Percentiles rank a stretch among this genome's conserved stretches.
These are phyloP conservation scores for Dromius quadrimaculatus DNA, from an alignment of 2,888 invertebrate species.

Conservation along the genomic window DNA sequence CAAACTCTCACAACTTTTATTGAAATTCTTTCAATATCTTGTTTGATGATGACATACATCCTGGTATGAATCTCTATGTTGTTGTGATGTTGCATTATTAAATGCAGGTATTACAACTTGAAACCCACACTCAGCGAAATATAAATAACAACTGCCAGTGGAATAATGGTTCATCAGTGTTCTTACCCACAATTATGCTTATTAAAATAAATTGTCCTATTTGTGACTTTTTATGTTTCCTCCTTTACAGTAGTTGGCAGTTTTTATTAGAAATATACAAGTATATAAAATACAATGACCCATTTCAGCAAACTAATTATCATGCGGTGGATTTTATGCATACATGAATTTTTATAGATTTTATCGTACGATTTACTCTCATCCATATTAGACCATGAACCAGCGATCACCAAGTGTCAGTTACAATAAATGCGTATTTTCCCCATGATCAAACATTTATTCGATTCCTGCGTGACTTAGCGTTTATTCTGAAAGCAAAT, in stretches of 20 bases:
- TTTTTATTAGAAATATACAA: not conserved
- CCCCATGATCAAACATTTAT: no score
- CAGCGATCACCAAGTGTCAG: no score
- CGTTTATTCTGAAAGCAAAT: not conserved
- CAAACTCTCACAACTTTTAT: constrained; percentile 26
- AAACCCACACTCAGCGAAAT: not conserved
- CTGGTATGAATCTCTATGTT: constrained; percentile 13
- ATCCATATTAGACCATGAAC: no score
- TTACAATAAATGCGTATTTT: no score
- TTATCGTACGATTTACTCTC: no score
- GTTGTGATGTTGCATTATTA: constrained; percentile 21
- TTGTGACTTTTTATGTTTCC: constrained; percentile 18
- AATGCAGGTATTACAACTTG: constrained; percentile 13
- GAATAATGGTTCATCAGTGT: not conserved
- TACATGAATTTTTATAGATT: not conserved
- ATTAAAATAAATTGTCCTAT: constrained; percentile 12
- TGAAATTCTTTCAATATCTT: constrained; percentile 25
- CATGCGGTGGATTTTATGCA: not conserved
- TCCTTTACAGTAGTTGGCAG: constrained; percentile 1
- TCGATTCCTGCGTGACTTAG: no score
- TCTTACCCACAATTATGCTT: not conserved
- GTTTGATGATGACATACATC: not conserved
- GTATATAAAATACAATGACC: not conserved
- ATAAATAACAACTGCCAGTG: not conserved
- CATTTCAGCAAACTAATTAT: not conserved